Conservation (phyloP, 2,888 invertebrate genomes). For the Drosophila suboccidentalis region DNA sequence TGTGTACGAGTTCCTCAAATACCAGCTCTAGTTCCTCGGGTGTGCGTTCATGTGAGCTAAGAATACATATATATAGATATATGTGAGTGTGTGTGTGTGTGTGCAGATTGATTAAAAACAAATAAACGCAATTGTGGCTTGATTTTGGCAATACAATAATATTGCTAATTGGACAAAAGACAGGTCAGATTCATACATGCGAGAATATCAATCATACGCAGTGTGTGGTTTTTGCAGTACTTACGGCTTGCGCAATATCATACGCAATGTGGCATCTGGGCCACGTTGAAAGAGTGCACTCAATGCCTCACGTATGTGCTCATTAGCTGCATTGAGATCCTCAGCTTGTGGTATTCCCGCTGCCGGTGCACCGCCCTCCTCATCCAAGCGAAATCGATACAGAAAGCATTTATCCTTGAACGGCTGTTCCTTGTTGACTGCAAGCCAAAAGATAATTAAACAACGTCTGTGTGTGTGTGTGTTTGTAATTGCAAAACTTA, state of each 20-base stretch:
- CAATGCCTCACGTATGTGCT: conserved; percentile 89
- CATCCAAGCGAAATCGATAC: conserved; percentile 92
- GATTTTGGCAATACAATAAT: conserved; percentile 19
- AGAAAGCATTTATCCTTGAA: conserved; percentile 94
- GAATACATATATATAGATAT: conserved; percentile 25
- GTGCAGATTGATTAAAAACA: conserved; percentile 49
- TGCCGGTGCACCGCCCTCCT: conserved; percentile 87
- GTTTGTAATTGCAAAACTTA: conserved; percentile 23
- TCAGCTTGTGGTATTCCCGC: conserved; percentile 87
- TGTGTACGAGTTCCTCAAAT: conserved; percentile 93
- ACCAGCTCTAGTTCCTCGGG: conserved; percentile 93
- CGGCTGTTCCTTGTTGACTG: conserved; percentile 92
- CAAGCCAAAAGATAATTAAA: conserved; percentile 18
- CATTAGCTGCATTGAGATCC: conserved; percentile 89
- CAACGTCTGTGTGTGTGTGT: conserved; percentile 25
- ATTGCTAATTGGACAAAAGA: conserved; percentile 34
- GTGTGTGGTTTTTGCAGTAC: conserved; percentile 75
- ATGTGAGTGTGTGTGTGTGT: background rate
- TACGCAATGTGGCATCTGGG: conserved; percentile 92
- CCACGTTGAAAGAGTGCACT: conserved; percentile 90
- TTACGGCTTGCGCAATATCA: conserved; percentile 93
- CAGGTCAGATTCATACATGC: too few species aligned
- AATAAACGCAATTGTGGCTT: conserved; percentile 36
- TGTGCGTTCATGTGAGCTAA: conserved; percentile 91
- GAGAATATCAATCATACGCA: conserved; percentile 32